Percentiles rank a stretch among this genome's conserved stretches.
Evolutionary conservation across 92 coral and sea anemone genomes (phyloP).

Genomic region (Porites divaricata): DNA sequence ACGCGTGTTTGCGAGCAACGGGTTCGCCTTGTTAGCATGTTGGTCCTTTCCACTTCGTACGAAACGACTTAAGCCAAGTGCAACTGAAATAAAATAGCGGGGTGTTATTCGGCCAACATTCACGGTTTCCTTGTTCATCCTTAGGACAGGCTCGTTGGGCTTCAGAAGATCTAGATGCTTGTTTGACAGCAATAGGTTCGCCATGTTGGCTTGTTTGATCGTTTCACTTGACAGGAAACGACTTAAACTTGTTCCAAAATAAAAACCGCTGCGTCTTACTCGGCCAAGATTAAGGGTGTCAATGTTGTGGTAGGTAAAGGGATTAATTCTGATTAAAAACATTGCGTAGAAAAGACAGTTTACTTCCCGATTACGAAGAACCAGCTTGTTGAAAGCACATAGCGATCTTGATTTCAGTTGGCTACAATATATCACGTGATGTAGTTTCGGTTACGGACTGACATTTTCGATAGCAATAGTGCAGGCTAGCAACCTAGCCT

Average conservation of each 20-base stretch:
- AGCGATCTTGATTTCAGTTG: neutral
- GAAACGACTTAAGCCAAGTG: neutral
- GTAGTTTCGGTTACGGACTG: neutral
- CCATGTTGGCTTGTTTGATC: no score
- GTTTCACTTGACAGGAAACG: no score
- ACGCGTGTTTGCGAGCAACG: constrained; percentile 22
- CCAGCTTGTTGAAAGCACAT: neutral
- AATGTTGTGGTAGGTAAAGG: constrained; percentile 3
- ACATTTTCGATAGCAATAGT: neutral
- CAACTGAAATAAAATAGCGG: no score
- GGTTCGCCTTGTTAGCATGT: constrained; percentile 14
- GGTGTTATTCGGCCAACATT: no score
- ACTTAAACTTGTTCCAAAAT: no score
- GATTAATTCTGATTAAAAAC: constrained; percentile 10
- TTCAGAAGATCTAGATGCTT: no score
- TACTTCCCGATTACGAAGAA: neutral
- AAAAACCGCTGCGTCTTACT: neutral
- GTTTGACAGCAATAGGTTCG: no score
- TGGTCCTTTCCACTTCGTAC: constrained; percentile 1
- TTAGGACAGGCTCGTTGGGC: no score
- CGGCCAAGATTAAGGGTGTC: neutral
- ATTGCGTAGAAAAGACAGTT: neutral
- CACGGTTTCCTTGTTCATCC: no score
- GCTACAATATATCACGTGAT: neutral
- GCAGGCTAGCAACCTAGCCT: neutral